Percentiles rank a stretch among this genome's conserved stretches.
These are phyloP conservation scores for Callithrix jacchus DNA, from an alignment of 2,113 vertebrate genomes.

Conservation along the genomic window DNA sequence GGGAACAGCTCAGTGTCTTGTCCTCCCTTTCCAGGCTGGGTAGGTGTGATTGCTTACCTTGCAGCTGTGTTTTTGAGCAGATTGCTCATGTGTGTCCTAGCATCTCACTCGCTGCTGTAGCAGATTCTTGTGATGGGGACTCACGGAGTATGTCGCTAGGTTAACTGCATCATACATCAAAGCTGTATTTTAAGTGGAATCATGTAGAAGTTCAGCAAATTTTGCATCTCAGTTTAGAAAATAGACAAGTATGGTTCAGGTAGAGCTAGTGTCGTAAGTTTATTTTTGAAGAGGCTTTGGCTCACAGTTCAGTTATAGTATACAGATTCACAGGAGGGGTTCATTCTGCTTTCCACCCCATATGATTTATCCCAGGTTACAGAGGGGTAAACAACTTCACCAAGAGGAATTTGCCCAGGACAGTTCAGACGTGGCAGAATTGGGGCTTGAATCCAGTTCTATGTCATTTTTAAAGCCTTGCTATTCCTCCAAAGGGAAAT, in stretches of 20 bases:
- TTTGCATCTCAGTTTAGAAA: background rate
- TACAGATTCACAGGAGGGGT: background rate
- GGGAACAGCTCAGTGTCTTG: fast-evolving
- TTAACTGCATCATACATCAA: background rate
- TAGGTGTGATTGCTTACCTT: background rate
- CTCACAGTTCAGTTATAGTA: background rate
- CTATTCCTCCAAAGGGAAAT: background rate
- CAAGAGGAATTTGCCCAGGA: background rate
- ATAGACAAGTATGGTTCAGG: background rate
- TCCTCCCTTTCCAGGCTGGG: background rate
- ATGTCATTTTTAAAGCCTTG: background rate
- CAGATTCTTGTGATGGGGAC: background rate
- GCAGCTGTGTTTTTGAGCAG: too few relatives aligned
- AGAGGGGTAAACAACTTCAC: background rate
- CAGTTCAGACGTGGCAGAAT: background rate
- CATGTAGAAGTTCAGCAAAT: background rate
- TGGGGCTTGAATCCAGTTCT: background rate
- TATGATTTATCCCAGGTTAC: background rate
- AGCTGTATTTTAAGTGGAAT: background rate
- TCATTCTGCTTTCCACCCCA: background rate
- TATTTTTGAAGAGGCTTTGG: background rate
- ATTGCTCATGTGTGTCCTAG: background rate
- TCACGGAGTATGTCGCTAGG: fast-evolving
- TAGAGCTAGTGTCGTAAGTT: background rate
- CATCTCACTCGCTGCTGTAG: background rate